Evolutionary conservation across 2,888 invertebrate genomes (phyloP).

Genomic region (Dromius quadrimaculatus): DNA sequence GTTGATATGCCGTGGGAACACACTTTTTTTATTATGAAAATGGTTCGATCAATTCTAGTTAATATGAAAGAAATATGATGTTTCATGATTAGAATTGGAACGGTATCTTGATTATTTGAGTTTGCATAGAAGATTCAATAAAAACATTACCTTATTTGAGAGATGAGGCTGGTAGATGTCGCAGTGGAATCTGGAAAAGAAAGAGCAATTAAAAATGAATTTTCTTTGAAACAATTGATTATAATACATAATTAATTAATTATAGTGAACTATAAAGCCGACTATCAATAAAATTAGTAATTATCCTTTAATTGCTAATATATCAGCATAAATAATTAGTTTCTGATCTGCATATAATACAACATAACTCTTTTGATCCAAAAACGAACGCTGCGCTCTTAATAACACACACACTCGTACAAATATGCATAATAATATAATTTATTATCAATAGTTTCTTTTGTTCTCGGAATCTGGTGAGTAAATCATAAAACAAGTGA

Average conservation of each 20-base stretch:
- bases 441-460: slow-evolving; percentile 30
- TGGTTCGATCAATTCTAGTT: no score
- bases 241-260: slow-evolving; percentile 16
- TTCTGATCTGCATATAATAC: slow-evolving; percentile 28
- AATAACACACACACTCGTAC: background rate
- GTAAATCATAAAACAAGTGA: slow-evolving; percentile 36
- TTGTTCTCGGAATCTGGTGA: slow-evolving; percentile 31
- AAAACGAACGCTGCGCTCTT: background rate
- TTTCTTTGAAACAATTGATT: no score
- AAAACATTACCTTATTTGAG: no score
- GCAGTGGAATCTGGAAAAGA: no score
- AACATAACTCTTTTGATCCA: slow-evolving; percentile 6
- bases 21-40: no score
- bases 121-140: no score
- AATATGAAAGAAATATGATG: no score
- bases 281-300: slow-evolving; percentile 18
- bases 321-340: slow-evolving; percentile 16
- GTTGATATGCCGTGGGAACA: no score
- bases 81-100: no score
- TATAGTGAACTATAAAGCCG: slow-evolving; percentile 10
- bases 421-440: background rate
- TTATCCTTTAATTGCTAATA: slow-evolving; percentile 8
- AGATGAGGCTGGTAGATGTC: no score
- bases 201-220: no score
- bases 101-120: no score